Evolutionary conservation across 2,797 vertebrate species (phyloP).

Genomic region (Acropternis orthonyx): DNA sequence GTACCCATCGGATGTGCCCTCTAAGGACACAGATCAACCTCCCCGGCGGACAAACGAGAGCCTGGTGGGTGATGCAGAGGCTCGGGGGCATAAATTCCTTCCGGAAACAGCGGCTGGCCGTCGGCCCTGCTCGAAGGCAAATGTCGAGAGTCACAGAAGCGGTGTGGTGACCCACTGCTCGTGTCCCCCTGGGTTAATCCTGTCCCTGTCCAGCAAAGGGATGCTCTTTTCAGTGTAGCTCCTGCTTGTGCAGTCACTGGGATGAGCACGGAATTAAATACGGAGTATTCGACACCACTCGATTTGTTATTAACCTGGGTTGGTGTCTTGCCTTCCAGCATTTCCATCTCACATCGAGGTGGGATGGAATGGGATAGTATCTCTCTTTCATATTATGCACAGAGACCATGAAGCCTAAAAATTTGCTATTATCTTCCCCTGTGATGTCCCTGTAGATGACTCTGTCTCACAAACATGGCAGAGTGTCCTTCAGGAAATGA

Average conservation of each 20-base stretch:
- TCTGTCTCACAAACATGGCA: not conserved
- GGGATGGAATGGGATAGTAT: not conserved
- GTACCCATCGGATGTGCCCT: constrained; percentile 5
- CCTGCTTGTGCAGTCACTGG: not conserved
- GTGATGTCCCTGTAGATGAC: not conserved
- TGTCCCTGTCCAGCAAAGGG: not conserved
- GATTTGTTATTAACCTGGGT: not conserved
- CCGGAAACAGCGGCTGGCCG: not conserved
- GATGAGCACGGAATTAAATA: not conserved
- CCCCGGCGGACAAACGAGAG: not conserved
- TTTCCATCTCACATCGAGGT: not conserved
- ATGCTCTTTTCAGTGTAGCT: not conserved
- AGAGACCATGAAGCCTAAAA: not conserved
- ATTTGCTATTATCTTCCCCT: not conserved
- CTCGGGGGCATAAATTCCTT: not conserved
- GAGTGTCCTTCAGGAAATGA: not conserved
- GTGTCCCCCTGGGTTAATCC: not conserved
- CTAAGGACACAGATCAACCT: not conserved
- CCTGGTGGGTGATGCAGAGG: not conserved
- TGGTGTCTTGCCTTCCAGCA: not conserved
- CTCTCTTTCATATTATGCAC: not conserved
- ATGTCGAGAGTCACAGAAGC: not conserved
- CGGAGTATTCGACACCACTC: rapidly evolving
- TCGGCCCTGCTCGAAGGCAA: not conserved
- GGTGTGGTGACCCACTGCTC: not conserved